Evolutionary conservation across 2,888 invertebrate genomes (phyloP), one percentile per base, ranked within the genome.

Genomic region (Stenodema calcarata): DNA sequence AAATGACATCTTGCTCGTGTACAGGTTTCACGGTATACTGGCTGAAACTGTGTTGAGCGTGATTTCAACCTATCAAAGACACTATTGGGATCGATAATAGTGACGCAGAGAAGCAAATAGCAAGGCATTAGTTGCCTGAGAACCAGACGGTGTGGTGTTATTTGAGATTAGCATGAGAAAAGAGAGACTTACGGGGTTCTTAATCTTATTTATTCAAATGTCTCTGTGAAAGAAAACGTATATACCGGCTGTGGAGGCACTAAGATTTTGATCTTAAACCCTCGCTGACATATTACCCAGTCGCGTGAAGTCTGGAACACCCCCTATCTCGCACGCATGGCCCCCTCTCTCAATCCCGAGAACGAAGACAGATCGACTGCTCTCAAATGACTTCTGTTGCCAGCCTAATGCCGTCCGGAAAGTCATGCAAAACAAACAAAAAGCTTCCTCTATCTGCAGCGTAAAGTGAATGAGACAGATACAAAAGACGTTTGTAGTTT

Each of bases 331-430:
- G 42, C 82, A 69, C 82, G 69, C 69, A 69, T 42, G 41, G 47
- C 41, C 69, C n/a, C 42, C 42, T 47, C 69, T 69, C 42, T 41
- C 42, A 82, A 69, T 69, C 69, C 82, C 14, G 69, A 30, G 82
- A 82, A 82, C 82, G 82, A 82, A 82, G 82, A 82, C 82, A 69
- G 82, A 82, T 82, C 69, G 82, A 42, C 69, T 82, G 47, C 69
- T 82, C 82, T 30, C 69, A 82, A 82, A 82, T 82, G 82, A 82
- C 82, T 82, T 69, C 82, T 82, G 82, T 82, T 82, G 47, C 69
- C 69, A 30, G 18, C 82, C 69, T 82, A 82, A 82, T 82, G 82
- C 30, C 69, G 16, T 47, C 80, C 50, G 50, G 30, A 9, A 78
- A 73, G 23, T 27, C 62, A 62, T 62, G 62, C 62, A 62, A 62